phyloP scores from a whole-genome alignment of 1,140 invertebrate species.

The Platorchestia sp. region DNA sequence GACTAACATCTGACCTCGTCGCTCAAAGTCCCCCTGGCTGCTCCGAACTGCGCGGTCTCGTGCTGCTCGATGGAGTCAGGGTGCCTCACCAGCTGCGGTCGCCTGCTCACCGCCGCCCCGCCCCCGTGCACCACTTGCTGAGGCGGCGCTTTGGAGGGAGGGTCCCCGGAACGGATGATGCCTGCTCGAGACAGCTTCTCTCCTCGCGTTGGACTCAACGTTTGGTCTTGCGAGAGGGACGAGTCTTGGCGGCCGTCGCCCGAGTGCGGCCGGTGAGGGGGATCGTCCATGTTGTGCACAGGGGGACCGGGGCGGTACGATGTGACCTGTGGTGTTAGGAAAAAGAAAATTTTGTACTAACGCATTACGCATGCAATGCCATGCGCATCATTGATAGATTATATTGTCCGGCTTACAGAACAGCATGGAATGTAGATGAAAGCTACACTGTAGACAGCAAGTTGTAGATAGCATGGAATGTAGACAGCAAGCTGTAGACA shows the following conservation, averaged over 20 bases:
- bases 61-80: slow-evolving; percentile 37
- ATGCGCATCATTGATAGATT: background rate
- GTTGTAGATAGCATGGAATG: background rate
- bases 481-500: too few relatives aligned
- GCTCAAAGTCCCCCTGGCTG: background rate
- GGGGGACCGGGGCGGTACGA: slow-evolving; percentile 68
- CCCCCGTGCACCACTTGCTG: background rate
- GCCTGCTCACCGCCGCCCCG: background rate
- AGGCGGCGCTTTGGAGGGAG: slow-evolving; percentile 67
- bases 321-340: slow-evolving; percentile 30
- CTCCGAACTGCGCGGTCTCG: slow-evolving; percentile 4
- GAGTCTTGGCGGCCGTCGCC: slow-evolving; percentile 61
- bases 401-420: background rate
- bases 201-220: background rate
- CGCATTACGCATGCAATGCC: background rate
- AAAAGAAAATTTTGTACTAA: background rate
- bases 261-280: slow-evolving; percentile 52
- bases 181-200: background rate
- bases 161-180: slow-evolving; percentile 45
- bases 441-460: background rate
- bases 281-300: slow-evolving; percentile 30
- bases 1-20: background rate
- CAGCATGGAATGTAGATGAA: background rate
- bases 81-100: slow-evolving; percentile 66
- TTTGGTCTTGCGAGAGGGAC: slow-evolving; percentile 34